These are phyloP conservation scores for Gasteruption jaculator DNA, from an alignment of 2,888 invertebrate genomes.

Conservation along the genomic window DNA sequence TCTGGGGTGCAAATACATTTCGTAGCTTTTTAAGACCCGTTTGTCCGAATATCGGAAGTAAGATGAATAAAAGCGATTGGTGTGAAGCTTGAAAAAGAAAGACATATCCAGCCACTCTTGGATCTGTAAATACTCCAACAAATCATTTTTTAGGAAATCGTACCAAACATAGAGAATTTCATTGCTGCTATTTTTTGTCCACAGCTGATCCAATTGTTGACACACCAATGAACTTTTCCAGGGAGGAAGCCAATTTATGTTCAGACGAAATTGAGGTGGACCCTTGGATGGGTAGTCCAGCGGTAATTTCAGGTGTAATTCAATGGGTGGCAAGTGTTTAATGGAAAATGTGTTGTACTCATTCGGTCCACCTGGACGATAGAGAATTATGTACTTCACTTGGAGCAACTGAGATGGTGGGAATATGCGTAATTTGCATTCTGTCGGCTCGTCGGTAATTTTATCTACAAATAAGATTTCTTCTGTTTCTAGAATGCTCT, in stretches of 20 bases:
- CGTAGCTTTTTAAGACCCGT: no score
- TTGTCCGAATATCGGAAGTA: no score
- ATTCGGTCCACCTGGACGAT: not conserved
- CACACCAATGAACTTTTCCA: slow-evolving; percentile 31
- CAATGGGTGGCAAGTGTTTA: slow-evolving; percentile 30
- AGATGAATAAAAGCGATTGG: slow-evolving; percentile 5
- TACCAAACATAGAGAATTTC: slow-evolving; percentile 38
- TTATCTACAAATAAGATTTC: slow-evolving; percentile 26
- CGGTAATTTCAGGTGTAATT: slow-evolving; percentile 27
- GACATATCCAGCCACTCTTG: slow-evolving; percentile 28
- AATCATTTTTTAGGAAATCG: slow-evolving; percentile 31
- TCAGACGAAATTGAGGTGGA: slow-evolving; percentile 31
- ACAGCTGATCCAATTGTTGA: slow-evolving; percentile 36
- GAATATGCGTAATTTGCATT: slow-evolving; percentile 25
- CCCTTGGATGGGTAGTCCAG: slow-evolving; percentile 29
- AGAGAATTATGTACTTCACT: no score
- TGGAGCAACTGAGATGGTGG: no score
- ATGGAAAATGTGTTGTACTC: slow-evolving; percentile 18
- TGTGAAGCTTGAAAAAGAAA: slow-evolving; percentile 20
- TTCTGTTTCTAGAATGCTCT: slow-evolving; percentile 27
- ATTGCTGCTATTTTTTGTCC: slow-evolving; percentile 27
- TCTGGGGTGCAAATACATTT: no score
- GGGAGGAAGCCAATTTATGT: slow-evolving; percentile 31
- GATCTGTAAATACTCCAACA: slow-evolving; percentile 27
- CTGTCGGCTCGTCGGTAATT: slow-evolving; percentile 12